Evolutionary conservation across 1,140 invertebrate genomes (phyloP).

Genomic region (Streblospio benedicti): DNA sequence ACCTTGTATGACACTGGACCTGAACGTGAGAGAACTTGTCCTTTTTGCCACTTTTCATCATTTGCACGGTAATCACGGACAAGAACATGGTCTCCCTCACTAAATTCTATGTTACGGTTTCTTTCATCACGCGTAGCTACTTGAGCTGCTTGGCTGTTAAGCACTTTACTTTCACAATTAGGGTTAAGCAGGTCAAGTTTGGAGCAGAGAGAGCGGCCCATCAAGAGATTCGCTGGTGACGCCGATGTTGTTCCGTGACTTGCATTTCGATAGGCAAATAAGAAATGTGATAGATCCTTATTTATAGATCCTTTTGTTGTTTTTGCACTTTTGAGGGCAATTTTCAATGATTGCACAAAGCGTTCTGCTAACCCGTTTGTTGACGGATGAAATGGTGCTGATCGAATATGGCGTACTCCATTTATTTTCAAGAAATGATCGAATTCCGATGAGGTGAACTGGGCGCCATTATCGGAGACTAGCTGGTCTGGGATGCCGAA

Average conservation of each 20-base stretch:
- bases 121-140: no score
- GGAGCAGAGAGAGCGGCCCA: neutral
- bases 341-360: conserved; percentile 23
- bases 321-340: neutral
- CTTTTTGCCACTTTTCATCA: no score
- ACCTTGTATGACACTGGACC: no score
- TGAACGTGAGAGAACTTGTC: no score
- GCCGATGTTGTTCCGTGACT: neutral
- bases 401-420: neutral
- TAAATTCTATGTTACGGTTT: no score
- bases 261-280: neutral
- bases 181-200: neutral
- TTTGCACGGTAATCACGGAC: no score
- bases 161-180: no score
- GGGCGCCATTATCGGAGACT: conserved; percentile 47
- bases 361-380: conserved; percentile 3
- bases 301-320: no score
- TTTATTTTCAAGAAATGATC: conserved; percentile 30
- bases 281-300: neutral
- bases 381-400: neutral
- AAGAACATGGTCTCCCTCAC: no score
- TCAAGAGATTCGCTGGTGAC: neutral
- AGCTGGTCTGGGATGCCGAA: conserved; percentile 42
- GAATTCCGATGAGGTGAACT: conserved; percentile 44
- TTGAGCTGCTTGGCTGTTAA: no score